Evolutionary conservation across 2,797 vertebrate genomes (phyloP), one percentile per base, ranked within the genome.

Genomic region (Pteronotus mesoamericanus): DNA sequence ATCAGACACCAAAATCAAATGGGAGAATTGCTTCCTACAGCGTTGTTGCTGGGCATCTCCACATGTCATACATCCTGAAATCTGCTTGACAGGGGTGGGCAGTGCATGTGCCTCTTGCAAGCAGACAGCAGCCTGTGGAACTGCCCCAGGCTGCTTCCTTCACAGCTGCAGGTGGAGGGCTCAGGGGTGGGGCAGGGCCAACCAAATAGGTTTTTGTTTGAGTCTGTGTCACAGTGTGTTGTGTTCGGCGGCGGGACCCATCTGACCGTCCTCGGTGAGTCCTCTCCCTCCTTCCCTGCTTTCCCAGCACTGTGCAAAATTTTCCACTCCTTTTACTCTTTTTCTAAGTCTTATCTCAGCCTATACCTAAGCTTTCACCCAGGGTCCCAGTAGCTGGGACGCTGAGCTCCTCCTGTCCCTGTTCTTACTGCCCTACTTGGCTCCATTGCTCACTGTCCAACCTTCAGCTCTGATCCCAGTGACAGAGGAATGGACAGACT

Each of bases 101-200:
- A 0, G 6, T 32, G 1, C 0, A 0, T 39, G 24, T 18, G 15
- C n/a, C 26, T 32, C 5, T 37, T 16, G 5, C 29, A 59, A 55
- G 29, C 57, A 57, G 32, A 46, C 5, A 8, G 1, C 5, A 16
- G 9, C 10, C 4, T 5, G 42, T 55, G 46, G 19, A 9, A 26
- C 6, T 64, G 10, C 4, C n/a, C 55, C 57, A 4, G 9, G 64
- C 59, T 92, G 57, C 77, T 42, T 39, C 55, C 16, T 15, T 5
- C 68, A 68, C 86, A 97, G 92, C 48, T 95, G 83, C 87, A 93
- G 39, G 0, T 26, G 34, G 34, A 75, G 74, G 6, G 0, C 11
- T 6, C 12, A 3, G 26, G 51, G 26, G 9, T 5, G 9, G 4
- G 39, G 4, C 8, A 19, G n/a, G 22, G 5, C 10, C 21, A 9